These are phyloP conservation scores for Myotis davidii DNA, from an alignment of 2,113 vertebrate genomes.

Conservation along the genomic window DNA sequence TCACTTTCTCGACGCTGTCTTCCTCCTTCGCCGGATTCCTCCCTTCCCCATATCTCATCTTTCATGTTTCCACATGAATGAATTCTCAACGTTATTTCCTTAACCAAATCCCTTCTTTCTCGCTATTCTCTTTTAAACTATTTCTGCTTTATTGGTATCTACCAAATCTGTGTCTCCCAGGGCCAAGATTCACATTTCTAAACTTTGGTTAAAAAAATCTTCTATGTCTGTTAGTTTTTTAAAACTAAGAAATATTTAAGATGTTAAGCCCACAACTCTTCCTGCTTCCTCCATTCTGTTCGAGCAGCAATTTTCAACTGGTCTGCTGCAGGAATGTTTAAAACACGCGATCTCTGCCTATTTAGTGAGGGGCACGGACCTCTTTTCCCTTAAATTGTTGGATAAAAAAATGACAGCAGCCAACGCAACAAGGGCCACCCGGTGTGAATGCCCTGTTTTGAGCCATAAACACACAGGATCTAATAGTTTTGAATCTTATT, in stretches of 20 bases:
- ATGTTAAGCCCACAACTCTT: neutral
- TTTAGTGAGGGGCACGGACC: neutral
- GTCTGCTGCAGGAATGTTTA: neutral
- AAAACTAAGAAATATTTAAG: neutral
- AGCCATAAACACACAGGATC: neutral
- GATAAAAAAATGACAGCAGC: neutral
- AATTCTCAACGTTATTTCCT: constrained; percentile 5
- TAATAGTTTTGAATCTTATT: neutral
- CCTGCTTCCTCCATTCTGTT: neutral
- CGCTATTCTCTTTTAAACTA: neutral
- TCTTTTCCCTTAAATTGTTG: neutral
- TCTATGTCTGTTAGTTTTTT: neutral
- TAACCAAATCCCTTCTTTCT: neutral
- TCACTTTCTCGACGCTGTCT: neutral
- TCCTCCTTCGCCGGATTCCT: neutral
- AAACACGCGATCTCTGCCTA: neutral
- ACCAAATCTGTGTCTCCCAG: neutral
- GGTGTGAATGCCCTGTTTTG: neutral
- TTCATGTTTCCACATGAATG: neutral
- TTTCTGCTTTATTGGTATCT: neutral
- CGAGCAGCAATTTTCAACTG: neutral
- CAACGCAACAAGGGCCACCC: neutral
- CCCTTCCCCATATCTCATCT: neutral
- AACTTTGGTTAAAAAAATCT: neutral
- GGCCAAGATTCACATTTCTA: neutral